Percentiles rank a stretch among this genome's conserved stretches.
Conservation (phyloP, 2,113 vertebrate genomes). For the Psittacara wagleri region DNA sequence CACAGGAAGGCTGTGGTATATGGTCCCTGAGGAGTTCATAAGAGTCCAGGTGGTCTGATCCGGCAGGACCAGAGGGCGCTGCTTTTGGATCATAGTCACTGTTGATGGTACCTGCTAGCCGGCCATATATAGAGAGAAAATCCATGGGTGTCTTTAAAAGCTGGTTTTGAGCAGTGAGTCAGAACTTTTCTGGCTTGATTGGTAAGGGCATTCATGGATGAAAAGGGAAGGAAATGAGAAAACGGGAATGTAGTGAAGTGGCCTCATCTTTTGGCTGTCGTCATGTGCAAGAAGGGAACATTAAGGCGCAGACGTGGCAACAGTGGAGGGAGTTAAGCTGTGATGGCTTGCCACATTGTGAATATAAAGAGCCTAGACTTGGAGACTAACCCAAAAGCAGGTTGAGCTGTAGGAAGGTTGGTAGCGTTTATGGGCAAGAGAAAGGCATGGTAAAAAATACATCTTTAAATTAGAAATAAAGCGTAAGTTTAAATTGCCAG, state of each 20-base stretch:
- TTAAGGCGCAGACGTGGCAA: not conserved
- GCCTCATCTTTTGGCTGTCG: rapidly evolving
- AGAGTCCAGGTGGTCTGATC: not conserved
- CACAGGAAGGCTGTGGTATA: not conserved
- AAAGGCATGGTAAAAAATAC: not conserved
- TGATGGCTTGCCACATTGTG: not conserved
- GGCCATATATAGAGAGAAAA: not conserved
- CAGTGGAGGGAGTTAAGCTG: not conserved
- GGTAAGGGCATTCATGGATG: not conserved
- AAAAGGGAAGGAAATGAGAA: not conserved
- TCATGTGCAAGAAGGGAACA: rapidly evolving
- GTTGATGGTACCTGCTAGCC: not conserved
- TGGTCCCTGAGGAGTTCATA: rapidly evolving
- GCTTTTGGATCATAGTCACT: not conserved
- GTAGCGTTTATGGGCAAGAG: not conserved
- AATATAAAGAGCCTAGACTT: not conserved
- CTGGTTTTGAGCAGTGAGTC: not conserved
- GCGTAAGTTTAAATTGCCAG: not conserved
- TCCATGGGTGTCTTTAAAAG: not conserved
- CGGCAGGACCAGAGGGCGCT: not conserved
- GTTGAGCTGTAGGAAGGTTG: not conserved
- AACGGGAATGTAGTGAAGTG: not conserved
- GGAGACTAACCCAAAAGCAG: not conserved
- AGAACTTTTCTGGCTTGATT: not conserved
- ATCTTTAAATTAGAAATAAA: not conserved